Evolutionary conservation across 2,113 vertebrate genomes (phyloP).

Genomic region (Ptychochromis oligacanthus): DNA sequence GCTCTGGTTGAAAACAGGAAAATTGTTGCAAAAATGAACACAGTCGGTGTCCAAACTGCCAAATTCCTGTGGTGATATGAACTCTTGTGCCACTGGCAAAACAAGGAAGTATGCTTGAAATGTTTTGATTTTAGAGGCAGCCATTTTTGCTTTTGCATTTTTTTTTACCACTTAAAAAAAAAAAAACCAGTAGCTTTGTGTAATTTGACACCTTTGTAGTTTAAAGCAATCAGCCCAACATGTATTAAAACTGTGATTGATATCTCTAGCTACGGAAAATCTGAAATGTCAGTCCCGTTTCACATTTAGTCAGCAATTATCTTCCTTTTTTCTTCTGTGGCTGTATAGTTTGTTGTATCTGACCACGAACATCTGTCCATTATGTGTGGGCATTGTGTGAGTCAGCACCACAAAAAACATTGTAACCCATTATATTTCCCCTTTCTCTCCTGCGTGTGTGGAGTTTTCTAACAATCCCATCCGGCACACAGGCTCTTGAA

Average conservation of each 20-base stretch:
- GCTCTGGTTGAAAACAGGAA: background rate
- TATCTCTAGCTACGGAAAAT: constrained; percentile 6
- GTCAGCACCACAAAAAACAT: constrained; percentile 41
- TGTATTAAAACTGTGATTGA: background rate
- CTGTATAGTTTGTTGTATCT: constrained; percentile 1
- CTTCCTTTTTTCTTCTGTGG: constrained; percentile 19
- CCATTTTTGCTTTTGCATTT: background rate
- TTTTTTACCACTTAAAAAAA: too few relatives aligned
- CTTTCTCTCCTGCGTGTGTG: background rate
- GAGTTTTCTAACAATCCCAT: background rate
- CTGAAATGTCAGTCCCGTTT: constrained; percentile 12
- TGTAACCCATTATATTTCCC: constrained; percentile 23
- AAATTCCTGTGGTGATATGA: background rate
- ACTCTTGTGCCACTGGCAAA: background rate
- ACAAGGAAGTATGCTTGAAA: background rate
- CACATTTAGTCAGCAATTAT: constrained; percentile 21
- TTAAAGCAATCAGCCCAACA: background rate
- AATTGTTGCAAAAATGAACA: background rate
- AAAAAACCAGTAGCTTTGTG: background rate
- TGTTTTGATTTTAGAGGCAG: background rate
- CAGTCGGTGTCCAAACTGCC: background rate
- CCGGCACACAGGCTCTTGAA: background rate
- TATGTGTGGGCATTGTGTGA: constrained; percentile 27
- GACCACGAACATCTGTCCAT: background rate
- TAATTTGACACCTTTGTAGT: background rate